Base-by-base conservation (phyloP, 2,797 vertebrate species). In the Fratercula arctica region DNA sequence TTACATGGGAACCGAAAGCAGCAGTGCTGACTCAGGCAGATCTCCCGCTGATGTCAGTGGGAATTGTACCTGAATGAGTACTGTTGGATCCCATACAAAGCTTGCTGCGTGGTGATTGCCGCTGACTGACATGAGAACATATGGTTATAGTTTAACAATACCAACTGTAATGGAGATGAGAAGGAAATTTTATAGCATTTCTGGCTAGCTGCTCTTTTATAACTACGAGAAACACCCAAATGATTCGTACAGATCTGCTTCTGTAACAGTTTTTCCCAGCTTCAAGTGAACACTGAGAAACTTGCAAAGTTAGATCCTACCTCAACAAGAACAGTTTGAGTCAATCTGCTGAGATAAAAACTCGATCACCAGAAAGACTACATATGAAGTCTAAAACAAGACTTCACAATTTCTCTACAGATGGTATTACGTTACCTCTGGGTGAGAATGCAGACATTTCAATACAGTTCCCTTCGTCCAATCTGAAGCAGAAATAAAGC, bases 11-110 rank as follows among this genome's bases (percentile, higher is more conserved):
- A 97, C 87, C 76, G 35, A 63, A 45, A n/a, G 83, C 89, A 72
- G 89, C 82, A 45, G 66, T 84, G 94, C 94, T 93, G 96, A 96
- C 95, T 95, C 96, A 95, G 94, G 78, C 89, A 89, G 35, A 53
- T 81, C 91, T 92, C 92, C 87, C 3, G 2, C 90, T 87, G 96
- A 73, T 80, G 94, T 91, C 89, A 87, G 90, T 89, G 93, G 87
- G 94, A 96, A 94, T 11, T 51, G n/a, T 74, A 97, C 93, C 94
- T 95, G 94, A 74, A 33, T 0, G 60, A 95, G 79, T 37, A 31
- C 72, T 87, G 95, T 90, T 95, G 93, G 94, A 92, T 48, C 72
- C 3, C 9, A 78, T 16, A 69, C 87, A 86, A 45, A 77, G 73
- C 87, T 61, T 2, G 29, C 75, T 80, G 80, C 5, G 8, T 16